These are phyloP conservation scores for Ophion slaviceki DNA, from an alignment of 2,888 invertebrate genomes.

Conservation along the genomic window DNA sequence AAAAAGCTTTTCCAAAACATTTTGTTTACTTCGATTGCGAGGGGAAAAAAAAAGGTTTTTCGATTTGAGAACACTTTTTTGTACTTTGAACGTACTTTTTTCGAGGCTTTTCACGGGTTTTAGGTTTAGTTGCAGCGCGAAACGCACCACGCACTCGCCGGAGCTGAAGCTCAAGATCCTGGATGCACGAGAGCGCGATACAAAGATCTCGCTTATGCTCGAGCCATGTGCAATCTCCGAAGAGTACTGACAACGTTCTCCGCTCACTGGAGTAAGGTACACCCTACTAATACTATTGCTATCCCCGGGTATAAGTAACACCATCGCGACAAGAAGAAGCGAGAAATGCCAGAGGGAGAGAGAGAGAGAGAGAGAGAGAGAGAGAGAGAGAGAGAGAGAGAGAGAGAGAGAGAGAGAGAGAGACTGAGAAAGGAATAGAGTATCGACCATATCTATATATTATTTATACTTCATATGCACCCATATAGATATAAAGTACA, in stretches of 20 bases:
- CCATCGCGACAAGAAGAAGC: constrained; percentile 59
- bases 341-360: constrained; percentile 28
- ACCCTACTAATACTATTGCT: constrained; percentile 72
- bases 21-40: no score
- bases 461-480: constrained; percentile 33
- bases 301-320: constrained; percentile 69
- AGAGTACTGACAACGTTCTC: constrained; percentile 79
- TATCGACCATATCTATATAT: constrained; percentile 38
- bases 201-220: constrained; percentile 73
- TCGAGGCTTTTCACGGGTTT: neutral
- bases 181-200: constrained; percentile 21
- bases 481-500: constrained; percentile 30
- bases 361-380: constrained; percentile 36
- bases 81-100: neutral
- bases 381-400: constrained; percentile 34
- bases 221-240: constrained; percentile 76
- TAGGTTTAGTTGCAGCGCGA: neutral
- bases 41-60: neutral
- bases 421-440: constrained; percentile 36
- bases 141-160: neutral
- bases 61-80: no score
- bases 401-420: constrained; percentile 33
- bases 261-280: constrained; percentile 79
- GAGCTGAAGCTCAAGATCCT: neutral
- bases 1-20: no score